Base-by-base conservation (phyloP, 2,797 vertebrate genomes). In the Apodemus agrarius region DNA sequence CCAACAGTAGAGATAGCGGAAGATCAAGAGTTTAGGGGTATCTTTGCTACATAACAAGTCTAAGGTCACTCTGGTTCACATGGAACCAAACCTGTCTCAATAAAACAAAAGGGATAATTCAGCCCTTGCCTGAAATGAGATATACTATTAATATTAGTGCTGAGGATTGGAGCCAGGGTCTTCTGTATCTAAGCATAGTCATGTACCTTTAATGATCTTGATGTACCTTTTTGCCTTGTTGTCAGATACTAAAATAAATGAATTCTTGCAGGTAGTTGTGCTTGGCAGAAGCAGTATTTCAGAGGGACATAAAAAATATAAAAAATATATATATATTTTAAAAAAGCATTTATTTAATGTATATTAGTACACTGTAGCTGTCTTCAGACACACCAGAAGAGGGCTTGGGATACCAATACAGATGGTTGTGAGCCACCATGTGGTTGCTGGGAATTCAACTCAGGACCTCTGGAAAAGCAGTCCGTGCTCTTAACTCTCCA, bases 211-310 rank as follows among this genome's bases (percentile, higher is more conserved):
- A 82, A 57, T 83, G 57, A 54, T 54, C 34, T 89, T 4, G 46
- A 49, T 49, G 46, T n/a, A 54, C 43, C 5, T 22, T 10, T 22
- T 10, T 72, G 12, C 34, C 37, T 59, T 74, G 3, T 74, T 75
- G 88, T 93, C 21, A 91, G 54, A 65, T 81, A 87, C 91, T 96
- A 88, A 93, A 91, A 91, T 96, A 88, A 85, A 16, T 80, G n/a
- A 83, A 19, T 93, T 12, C 29, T 94, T 29, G 46, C 61, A 74
- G 72, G n/a, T 92, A 91, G 34, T 82, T 75, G 54, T 91, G 46
- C 6, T 49, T 83, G 59, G 82, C 31, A 69, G 49, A 94, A 86
- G 31, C 63, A 80, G 6, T 37, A 46, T 87, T 96, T 96, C 86
- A 31, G 57, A 94, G 67, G 54, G 79, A 13, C 7, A 81, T 57